Evolutionary conservation across 2,113 vertebrate genomes (phyloP).

Genomic region (Hyla sarda): DNA sequence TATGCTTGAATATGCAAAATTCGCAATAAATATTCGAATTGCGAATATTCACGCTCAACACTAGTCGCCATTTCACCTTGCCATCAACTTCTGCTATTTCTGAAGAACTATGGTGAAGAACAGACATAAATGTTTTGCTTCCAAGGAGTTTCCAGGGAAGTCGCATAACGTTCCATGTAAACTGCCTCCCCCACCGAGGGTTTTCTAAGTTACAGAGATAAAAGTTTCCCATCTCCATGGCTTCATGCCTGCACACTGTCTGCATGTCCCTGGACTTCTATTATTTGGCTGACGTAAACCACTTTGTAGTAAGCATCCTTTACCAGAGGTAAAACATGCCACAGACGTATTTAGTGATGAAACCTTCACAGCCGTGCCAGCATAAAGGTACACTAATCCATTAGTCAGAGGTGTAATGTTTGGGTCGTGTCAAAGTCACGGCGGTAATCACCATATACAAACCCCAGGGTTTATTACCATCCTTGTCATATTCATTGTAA

Average conservation of each 20-base stretch:
- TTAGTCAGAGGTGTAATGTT: constrained; percentile 13
- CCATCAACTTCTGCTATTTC: too few species aligned
- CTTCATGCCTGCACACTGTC: rapidly evolving
- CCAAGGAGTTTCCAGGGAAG: neutral
- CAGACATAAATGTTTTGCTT: neutral
- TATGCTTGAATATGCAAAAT: too few species aligned
- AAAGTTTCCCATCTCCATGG: neutral
- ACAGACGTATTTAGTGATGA: constrained; percentile 29
- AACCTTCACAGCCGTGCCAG: constrained; percentile 8
- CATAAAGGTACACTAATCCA: neutral
- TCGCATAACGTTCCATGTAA: neutral
- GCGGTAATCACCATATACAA: neutral
- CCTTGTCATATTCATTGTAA: neutral
- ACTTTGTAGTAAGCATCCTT: neutral
- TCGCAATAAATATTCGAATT: too few species aligned
- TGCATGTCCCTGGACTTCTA: neutral
- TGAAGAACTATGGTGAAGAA: too few species aligned
- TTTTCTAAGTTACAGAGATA: neutral
- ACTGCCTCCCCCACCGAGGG: neutral
- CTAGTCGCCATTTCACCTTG: too few species aligned
- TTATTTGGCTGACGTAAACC: constrained; percentile 16
- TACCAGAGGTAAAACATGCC: neutral
- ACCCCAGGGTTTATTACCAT: neutral
- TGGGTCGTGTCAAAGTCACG: constrained; percentile 1
- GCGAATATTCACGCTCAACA: too few species aligned